Base-by-base conservation (phyloP, 1,140 invertebrate species). In the Cyrtorhinus lividipennis region DNA sequence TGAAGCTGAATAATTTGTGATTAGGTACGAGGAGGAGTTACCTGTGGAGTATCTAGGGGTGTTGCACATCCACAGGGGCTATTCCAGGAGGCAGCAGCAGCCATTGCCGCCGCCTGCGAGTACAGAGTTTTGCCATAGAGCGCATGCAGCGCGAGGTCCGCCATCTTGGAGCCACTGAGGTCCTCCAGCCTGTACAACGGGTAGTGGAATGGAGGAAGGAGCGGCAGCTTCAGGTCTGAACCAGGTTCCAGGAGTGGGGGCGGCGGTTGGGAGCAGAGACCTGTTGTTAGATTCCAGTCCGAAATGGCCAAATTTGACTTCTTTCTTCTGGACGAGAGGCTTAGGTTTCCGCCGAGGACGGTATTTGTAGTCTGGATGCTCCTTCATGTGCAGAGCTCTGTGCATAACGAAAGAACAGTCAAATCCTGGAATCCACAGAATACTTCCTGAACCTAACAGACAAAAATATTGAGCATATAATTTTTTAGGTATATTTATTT, bases 331-430 rank as follows among this genome's bases (percentile, higher is more conserved):
- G 60, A 86, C 71, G 13, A 79, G 66, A 0, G 77, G 74, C 71
- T 97, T 97, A 0, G 93, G 93, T 75, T 95, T 95, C 66, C 91
- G 78, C 59, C 92, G 79, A 13, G 92, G 92, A 26, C 92, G 81
- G 75, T 95, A 95, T 76, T 95, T 95, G 80, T 95, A 95, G 74
- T 95, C 92, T 2, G 92, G 92, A 72, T 95, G 90, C 73, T 95
- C 92, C 76, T 94, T 93, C 94, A 97, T 97, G 78, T 97, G 94
- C 12, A 95, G 79, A 22, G 92, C 91, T 74, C 88, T 91, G 78
- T 20, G 76, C 66, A 56, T 38, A 38, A 38, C 5, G 15, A n/a
- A n/a, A n/a, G n/a, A n/a, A n/a, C n/a, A n/a, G n/a, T n/a, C n/a
- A n/a, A n/a, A n/a, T n/a, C n/a, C n/a, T n/a, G n/a, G n/a, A n/a